These are phyloP conservation scores for Pollenia amentaria DNA, from an alignment of 2,888 invertebrate genomes.

Conservation along the genomic window DNA sequence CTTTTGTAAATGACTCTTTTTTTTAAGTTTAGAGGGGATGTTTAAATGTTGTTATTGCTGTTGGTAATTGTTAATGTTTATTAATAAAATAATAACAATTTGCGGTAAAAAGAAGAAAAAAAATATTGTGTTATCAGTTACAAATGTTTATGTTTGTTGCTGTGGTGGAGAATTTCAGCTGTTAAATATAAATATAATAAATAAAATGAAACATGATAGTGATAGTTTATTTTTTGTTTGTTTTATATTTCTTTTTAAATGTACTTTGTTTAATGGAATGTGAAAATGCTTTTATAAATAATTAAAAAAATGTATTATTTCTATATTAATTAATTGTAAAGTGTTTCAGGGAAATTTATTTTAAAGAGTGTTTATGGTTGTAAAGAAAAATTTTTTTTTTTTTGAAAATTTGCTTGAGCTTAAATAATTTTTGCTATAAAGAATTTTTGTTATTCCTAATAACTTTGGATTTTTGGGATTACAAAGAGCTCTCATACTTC, in stretches of 20 bases:
- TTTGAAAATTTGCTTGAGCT: too few species aligned
- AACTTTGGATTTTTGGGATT: too few species aligned
- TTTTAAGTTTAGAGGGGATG: slow-evolving; percentile 24
- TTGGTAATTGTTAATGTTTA: slow-evolving; percentile 43
- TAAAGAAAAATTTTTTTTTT: too few species aligned
- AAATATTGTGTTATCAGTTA: slow-evolving; percentile 8
- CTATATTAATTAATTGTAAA: too few species aligned
- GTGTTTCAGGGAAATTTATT: too few species aligned
- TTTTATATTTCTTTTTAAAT: slow-evolving; percentile 9
- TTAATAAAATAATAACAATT: slow-evolving; percentile 37
- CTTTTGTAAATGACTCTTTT: slow-evolving; percentile 22
- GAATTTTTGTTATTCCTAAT: too few species aligned
- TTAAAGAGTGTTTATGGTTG: too few species aligned
- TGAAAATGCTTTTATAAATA: not conserved
- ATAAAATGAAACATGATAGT: slow-evolving; percentile 21
- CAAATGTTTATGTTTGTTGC: slow-evolving; percentile 17
- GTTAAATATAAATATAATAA: not conserved
- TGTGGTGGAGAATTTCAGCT: slow-evolving; percentile 3
- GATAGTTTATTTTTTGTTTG: not conserved
- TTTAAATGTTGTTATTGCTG: not conserved
- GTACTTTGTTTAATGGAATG: slow-evolving; percentile 9
- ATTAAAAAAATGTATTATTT: not conserved
- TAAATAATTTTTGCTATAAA: too few species aligned
- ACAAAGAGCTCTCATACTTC: too few species aligned
- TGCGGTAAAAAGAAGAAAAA: slow-evolving; percentile 11